Base-by-base conservation (phyloP, 2,888 invertebrate genomes). In the Parelbella ahira region DNA sequence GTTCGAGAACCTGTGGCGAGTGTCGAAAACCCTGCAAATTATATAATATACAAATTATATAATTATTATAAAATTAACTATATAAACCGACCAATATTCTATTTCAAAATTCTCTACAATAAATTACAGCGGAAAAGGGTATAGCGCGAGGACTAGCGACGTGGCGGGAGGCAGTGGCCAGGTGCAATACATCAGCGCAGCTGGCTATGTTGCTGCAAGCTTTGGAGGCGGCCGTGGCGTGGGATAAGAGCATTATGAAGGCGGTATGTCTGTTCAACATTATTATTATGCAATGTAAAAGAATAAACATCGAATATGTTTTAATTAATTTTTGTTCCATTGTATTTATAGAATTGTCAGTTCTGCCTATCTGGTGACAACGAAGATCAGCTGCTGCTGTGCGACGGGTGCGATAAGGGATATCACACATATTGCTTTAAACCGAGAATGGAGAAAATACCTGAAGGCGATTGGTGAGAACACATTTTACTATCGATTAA, bases 221-320 rank as follows among this genome's bases (percentile, higher is more conserved):
- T 60, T 87, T 99, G 53, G 97, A 98, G 71, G 93, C 94, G 1
- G 94, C 94, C 69, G 96, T 99, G 60, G 97, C 98, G 21, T 99
- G 99, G 99, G 98, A 99, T 86, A 97, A 98, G 89, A 97, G 97
- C 88, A 96, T 98, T 68, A 98, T 99, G 98, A 97, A 98, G 91
- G 98, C 98, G 88, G 97, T 98, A n/a, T n/a, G n/a, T n/a, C n/a
- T n/a, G n/a, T n/a, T n/a, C n/a, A n/a, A n/a, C n/a, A n/a, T n/a
- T n/a, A n/a, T n/a, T n/a, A n/a, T n/a, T n/a, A n/a, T n/a, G n/a
- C n/a, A n/a, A n/a, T n/a, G n/a, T n/a, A n/a, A n/a, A n/a, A n/a
- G n/a, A n/a, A n/a, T n/a, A n/a, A n/a, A n/a, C n/a, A n/a, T n/a
- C n/a, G n/a, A n/a, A n/a, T n/a, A n/a, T n/a, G n/a, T n/a, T n/a